These are phyloP conservation scores for Halocynthia roretzi DNA, from an alignment of 23 tunicate genomes.

Conservation along the genomic window DNA sequence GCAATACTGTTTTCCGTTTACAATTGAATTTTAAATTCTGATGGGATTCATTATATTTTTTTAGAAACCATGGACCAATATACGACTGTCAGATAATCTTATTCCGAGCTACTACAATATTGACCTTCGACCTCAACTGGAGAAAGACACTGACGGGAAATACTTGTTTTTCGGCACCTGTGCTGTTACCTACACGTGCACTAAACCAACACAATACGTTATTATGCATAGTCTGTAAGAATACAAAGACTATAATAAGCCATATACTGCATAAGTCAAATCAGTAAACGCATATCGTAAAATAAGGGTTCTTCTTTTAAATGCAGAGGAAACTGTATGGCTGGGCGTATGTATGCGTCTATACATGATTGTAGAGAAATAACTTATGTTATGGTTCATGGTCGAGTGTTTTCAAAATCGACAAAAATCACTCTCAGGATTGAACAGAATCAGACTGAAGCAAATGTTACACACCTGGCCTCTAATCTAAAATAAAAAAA, in stretches of 20 bases:
- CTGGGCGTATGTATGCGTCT: no score
- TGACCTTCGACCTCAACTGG: constrained; percentile 37
- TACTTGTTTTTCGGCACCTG: constrained; percentile 58
- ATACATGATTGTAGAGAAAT: no score
- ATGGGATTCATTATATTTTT: background rate
- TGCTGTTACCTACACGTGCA: constrained; percentile 31
- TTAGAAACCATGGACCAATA: constrained; percentile 11
- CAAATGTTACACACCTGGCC: no score
- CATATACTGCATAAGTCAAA: no score
- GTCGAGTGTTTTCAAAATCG: background rate
- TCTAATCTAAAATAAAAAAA: no score
- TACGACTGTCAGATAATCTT: constrained; percentile 23
- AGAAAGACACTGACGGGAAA: constrained; percentile 7
- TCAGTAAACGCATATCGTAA: no score
- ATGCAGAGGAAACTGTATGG: no score
- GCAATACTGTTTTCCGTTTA: no score
- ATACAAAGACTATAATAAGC: background rate
- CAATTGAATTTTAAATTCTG: no score
- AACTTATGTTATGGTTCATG: background rate
- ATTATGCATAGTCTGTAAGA: constrained; percentile 38
- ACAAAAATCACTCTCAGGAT: no score
- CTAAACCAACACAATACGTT: constrained; percentile 28
- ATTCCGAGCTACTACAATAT: constrained; percentile 41
- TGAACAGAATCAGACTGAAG: no score
- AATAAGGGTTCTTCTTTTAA: no score